Evolutionary conservation across 2,113 vertebrate genomes (phyloP), one percentile per base, ranked within the genome.

Genomic region (Lanius collurio): DNA sequence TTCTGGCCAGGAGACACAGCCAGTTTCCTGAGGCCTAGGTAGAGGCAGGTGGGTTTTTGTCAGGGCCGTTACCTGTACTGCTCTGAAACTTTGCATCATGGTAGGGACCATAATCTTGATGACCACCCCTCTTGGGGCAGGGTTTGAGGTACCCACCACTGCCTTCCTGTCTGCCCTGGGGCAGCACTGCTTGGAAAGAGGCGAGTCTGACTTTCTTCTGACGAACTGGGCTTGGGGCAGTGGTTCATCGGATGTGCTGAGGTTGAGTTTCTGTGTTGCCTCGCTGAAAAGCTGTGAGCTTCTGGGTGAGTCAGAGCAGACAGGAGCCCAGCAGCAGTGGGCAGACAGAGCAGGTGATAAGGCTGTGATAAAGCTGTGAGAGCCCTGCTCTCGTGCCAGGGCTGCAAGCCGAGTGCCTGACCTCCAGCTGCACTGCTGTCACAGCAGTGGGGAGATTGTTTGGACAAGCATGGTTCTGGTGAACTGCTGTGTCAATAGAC

Each of bases 301-400:
- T 70, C 30, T 47, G 67, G 60, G 3, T 96, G 89, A 95, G 80
- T 96, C 95, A 94, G 86, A 78, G 79, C 1, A 1, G 80, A 83
- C 90, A 50, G 74, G 49, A 81, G 19, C 59, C 88, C 71, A 57
- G 92, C 79, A 52, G 64, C 15, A 6, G 28, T 0, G 12, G 82
- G 67, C 85, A 93, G 90, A 60, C 50, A 73, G 49, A 53, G 59
- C 30, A 0, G 1, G 70, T 0, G 80, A 95, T 89, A 87, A 63
- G 50, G 37, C 13, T 16, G 57, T 0, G 44, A 90, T 86, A 89
- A 75, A 64, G 47, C 75, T 5, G 6, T 3, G 31, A 39, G 37
- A 91, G 57, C 64, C 52, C 56, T n/a, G 15, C 46, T 53, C 27
- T 28, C 0, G 0, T 31, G 44, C 77, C 62, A 83, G 77, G 62